Evolutionary conservation across 2,888 invertebrate genomes (phyloP).

Genomic region (Macrosiphum euphorbiae): DNA sequence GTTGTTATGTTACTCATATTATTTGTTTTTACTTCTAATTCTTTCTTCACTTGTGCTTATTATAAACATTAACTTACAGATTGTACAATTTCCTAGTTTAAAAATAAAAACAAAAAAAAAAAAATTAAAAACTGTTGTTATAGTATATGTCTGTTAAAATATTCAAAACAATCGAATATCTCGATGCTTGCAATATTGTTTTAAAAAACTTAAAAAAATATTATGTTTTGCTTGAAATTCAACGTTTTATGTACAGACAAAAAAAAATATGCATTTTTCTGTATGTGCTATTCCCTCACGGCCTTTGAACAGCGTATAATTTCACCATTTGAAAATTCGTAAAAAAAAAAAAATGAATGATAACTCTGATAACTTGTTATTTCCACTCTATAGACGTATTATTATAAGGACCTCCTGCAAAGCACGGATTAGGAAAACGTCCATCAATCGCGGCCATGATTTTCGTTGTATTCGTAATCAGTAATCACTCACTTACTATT

Average conservation of each 20-base stretch:
- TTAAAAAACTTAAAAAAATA: background rate
- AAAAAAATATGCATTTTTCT: background rate
- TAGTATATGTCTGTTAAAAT: background rate
- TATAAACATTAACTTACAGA: no score
- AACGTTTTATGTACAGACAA: background rate
- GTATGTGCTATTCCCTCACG: background rate
- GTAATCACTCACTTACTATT: background rate
- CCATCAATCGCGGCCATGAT: background rate
- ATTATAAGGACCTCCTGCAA: background rate
- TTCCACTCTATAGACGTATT: background rate
- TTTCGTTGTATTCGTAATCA: slow-evolving; percentile 2
- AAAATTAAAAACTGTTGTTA: no score
- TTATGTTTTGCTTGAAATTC: background rate
- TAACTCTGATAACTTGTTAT: background rate
- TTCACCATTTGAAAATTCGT: background rate
- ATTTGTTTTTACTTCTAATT: no score
- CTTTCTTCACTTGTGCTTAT: no score
- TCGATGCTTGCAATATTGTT: background rate
- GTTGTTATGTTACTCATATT: no score
- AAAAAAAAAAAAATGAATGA: background rate
- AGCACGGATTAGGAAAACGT: background rate
- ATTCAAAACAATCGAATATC: background rate
- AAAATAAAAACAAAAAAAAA: no score
- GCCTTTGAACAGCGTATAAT: background rate
- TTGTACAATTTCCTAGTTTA: no score